A percentile compares a stretch with the other conserved stretches of the same genome.
Conservation (phyloP, 1,140 invertebrate genomes). For the Asobara japonica region DNA sequence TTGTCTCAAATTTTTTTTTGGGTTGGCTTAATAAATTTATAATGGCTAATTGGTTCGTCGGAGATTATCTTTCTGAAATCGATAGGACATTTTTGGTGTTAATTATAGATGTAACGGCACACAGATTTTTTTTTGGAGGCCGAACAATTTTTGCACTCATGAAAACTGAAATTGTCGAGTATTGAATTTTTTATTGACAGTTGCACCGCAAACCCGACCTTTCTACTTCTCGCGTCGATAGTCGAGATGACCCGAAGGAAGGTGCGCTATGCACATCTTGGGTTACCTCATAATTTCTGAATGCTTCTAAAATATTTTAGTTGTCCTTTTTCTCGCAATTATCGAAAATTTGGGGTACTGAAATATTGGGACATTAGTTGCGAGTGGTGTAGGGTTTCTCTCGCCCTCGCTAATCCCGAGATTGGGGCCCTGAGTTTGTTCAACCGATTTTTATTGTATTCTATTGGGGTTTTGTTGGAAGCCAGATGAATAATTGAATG, state of each 20-base stretch:
- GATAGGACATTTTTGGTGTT: background rate
- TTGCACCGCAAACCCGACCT: slow-evolving; percentile 32
- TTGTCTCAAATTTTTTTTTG: no score
- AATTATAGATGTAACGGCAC: background rate
- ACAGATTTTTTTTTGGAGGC: no score
- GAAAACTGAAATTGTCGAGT: background rate
- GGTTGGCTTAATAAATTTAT: no score
- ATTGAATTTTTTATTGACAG: background rate
- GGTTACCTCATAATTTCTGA: background rate
- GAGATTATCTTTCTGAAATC: background rate
- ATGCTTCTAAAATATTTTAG: no score
- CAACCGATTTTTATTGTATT: background rate
- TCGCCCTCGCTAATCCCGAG: background rate
- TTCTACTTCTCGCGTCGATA: slow-evolving; percentile 29
- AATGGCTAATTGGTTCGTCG: background rate
- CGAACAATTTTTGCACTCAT: no score
- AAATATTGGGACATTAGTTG: no score
- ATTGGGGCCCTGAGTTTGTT: background rate
- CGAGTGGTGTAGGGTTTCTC: background rate
- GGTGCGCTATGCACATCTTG: slow-evolving; percentile 8
- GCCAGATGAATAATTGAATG: no score
- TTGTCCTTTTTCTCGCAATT: background rate
- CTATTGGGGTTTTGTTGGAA: no score
- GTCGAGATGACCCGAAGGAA: background rate
- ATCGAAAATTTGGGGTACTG: background rate